A percentile compares a stretch with the other conserved stretches of the same genome.
Evolutionary conservation across 2,797 vertebrate species (phyloP).

Genomic region (Varecia variegata): DNA sequence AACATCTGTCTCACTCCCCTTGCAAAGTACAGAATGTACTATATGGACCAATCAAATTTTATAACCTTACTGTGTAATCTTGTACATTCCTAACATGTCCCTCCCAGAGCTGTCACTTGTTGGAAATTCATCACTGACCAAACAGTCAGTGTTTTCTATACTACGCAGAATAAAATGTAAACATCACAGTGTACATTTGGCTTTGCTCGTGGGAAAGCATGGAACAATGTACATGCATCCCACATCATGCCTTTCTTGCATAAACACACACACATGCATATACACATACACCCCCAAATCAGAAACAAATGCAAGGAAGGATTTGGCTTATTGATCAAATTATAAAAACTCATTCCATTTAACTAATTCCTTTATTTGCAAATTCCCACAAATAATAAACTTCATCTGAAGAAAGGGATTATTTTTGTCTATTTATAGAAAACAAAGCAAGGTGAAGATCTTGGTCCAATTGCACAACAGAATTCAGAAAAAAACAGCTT

Average conservation of each 20-base stretch:
- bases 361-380: conserved; percentile 40
- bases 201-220: background rate
- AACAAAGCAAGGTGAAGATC: background rate
- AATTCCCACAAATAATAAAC: background rate
- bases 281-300: background rate
- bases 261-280: background rate
- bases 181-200: background rate
- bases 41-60: conserved; percentile 67
- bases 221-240: background rate
- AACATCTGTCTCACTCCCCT: conserved; percentile 63
- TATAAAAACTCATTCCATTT: conserved; percentile 19
- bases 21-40: conserved; percentile 78
- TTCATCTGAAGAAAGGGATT: background rate
- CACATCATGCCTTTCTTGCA: background rate
- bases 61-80: conserved; percentile 38
- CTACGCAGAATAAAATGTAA: background rate
- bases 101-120: conserved; percentile 4
- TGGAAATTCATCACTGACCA: conserved; percentile 9
- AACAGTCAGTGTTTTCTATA: background rate
- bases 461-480: background rate
- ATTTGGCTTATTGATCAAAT: conserved; percentile 1
- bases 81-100: conserved; percentile 21
- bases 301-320: conserved; percentile 37
- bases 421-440: background rate
- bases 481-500: background rate